These are phyloP conservation scores for Mimachlamys varia DNA, from an alignment of 2,888 invertebrate genomes.

Conservation along the genomic window DNA sequence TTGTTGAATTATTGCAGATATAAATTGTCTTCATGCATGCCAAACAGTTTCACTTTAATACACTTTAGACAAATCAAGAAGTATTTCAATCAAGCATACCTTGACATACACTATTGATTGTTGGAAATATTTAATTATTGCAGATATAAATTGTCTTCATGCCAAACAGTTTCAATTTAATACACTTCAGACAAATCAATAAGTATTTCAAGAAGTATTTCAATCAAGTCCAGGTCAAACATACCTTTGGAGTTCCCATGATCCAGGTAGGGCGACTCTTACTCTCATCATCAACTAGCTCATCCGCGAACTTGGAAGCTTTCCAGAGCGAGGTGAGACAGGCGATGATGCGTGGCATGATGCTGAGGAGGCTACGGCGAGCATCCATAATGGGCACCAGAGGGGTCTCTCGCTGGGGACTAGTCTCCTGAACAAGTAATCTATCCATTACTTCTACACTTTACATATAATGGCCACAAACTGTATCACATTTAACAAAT, in stretches of 20 bases:
- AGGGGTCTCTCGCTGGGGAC: constrained; percentile 73
- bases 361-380: constrained; percentile 89
- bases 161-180: too few relatives aligned
- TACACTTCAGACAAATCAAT: too few relatives aligned
- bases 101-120: too few relatives aligned
- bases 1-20: too few relatives aligned
- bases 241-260: constrained; percentile 83
- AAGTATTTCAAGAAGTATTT: constrained; percentile 65
- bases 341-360: constrained; percentile 91
- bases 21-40: too few relatives aligned
- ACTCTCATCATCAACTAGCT: constrained; percentile 69
- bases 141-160: too few relatives aligned
- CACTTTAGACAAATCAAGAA: too few relatives aligned
- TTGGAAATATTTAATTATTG: too few relatives aligned
- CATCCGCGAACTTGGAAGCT: constrained; percentile 83
- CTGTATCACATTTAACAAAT: not conserved
- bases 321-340: constrained; percentile 92
- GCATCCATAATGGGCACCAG: constrained; percentile 84
- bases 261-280: constrained; percentile 70
- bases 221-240: not conserved
- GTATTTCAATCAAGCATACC: too few relatives aligned
- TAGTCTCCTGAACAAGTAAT: constrained; percentile 71
- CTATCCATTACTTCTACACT: not conserved
- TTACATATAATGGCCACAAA: not conserved
- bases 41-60: too few relatives aligned